Conservation (phyloP, 2,888 invertebrate genomes). For the Trichogramma evanescens region DNA sequence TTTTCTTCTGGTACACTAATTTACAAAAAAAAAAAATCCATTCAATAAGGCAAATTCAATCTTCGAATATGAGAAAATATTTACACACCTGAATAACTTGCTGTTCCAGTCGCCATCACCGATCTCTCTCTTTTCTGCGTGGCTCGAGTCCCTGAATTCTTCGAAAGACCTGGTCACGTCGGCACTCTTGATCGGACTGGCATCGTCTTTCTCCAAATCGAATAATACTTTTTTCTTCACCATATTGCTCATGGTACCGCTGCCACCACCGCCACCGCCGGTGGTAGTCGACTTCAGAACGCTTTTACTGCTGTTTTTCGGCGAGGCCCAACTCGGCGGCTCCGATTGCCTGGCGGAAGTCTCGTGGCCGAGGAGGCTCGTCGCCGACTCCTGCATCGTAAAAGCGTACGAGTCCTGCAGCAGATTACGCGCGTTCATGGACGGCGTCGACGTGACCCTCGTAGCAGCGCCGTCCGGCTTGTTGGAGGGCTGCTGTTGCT, state of each 20-base stretch:
- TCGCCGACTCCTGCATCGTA: constrained; percentile 16
- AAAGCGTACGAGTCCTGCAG: constrained; percentile 23
- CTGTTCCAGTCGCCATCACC: constrained; percentile 52
- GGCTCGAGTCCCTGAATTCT: constrained; percentile 21
- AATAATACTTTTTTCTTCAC: constrained; percentile 61
- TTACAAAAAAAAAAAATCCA: constrained; percentile 7
- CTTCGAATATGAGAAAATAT: background rate
- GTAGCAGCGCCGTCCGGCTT: constrained; percentile 18
- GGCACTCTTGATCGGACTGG: constrained; percentile 1
- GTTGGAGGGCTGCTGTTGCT: constrained; percentile 8
- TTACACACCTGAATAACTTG: background rate
- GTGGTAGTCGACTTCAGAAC: constrained; percentile 54
- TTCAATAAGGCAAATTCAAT: background rate
- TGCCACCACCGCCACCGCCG: constrained; percentile 30
- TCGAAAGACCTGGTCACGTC: constrained; percentile 12
- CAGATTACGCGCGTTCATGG: constrained; percentile 21
- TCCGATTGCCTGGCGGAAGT: constrained; percentile 22
- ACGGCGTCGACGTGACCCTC: constrained; percentile 29
- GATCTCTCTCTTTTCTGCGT: constrained; percentile 36
- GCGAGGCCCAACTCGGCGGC: constrained; percentile 27
- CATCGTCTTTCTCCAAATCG: constrained; percentile 50
- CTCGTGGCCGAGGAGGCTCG: constrained; percentile 7
- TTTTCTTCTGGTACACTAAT: constrained; percentile 51
- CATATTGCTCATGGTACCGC: constrained; percentile 49
- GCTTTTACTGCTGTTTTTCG: constrained; percentile 48